These are phyloP conservation scores for Crenuchus spilurus DNA, from an alignment of 2,797 vertebrate genomes.

Conservation along the genomic window DNA sequence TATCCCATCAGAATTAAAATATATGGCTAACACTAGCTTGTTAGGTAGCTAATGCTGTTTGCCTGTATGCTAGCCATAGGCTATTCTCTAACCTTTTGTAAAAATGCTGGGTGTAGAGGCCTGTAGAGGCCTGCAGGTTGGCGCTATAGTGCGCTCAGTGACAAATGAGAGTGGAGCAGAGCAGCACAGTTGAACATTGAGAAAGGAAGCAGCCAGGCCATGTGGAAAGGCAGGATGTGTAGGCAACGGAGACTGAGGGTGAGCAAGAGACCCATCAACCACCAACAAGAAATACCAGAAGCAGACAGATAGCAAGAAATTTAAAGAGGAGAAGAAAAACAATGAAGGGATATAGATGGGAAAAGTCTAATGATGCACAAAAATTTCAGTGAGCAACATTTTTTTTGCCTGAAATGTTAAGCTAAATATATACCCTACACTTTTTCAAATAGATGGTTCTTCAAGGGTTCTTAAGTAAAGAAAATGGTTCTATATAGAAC, in stretches of 20 bases:
- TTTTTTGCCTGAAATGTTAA: too few species aligned
- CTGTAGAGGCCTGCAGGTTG: not conserved
- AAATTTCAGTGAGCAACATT: too few species aligned
- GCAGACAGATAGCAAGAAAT: constrained; percentile 20
- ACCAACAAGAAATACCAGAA: not conserved
- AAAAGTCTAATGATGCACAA: not conserved
- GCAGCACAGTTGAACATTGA: constrained; percentile 59
- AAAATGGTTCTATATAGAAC: too few species aligned
- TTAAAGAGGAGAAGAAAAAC: not conserved
- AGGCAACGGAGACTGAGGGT: constrained; percentile 5
- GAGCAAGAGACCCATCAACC: not conserved
- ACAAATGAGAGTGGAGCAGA: constrained; percentile 55
- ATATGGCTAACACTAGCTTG: too few species aligned
- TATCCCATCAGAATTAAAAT: too few species aligned
- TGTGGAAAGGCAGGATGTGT: constrained; percentile 35
- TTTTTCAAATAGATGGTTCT: too few species aligned
- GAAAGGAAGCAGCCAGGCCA: constrained; percentile 43
- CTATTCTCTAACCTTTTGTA: too few species aligned
- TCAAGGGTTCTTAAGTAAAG: too few species aligned
- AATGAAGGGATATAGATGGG: not conserved
- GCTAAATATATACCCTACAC: too few species aligned
- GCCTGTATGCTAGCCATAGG: too few species aligned
- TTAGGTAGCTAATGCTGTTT: too few species aligned
- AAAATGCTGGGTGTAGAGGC: constrained; percentile 20
- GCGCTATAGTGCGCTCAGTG: constrained; percentile 13